Evolutionary conservation across 2,797 vertebrate species (phyloP), one percentile per base, ranked within the genome.

Genomic region (Channa striata): DNA sequence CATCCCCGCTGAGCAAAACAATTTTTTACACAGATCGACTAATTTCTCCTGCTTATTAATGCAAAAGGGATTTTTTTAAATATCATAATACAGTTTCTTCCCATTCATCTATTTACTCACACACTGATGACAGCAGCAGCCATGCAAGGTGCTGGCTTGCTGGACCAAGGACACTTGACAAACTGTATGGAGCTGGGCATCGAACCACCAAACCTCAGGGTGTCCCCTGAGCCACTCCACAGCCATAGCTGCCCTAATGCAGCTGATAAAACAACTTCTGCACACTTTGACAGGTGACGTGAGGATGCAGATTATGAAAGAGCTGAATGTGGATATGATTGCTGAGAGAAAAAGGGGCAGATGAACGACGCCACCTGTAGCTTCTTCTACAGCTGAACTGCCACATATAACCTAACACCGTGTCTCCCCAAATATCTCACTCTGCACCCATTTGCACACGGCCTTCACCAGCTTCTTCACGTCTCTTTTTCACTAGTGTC

Each of bases 401-500:
- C 43, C 0, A n/a, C 36, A 43, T 62, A 63, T 57, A 48, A 59
- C 61, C 39, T 44, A 50, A 23, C 33, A 46, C 47, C 20, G 56
- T 51, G 17, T 37, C 34, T 43, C 46, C 5, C 36, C 17, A 2
- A n/a, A 25, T 19, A 34, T 11, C 56, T 57, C 50, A 48, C 34
- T 62, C 67, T 77, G 59, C 44, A 65, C 77, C 77, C 59, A 59
- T 78, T 59, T 85, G 69, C 70, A 69, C 76, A 42, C 11, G 19
- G 70, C 71, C 75, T 82, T 60, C 49, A 64, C 56, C 63, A 54
- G 60, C 68, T 69, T 57, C 67, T 66, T 87, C 72, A 75, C 86
- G 81, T 86, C 87, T 91, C 91, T 91, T 37, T 91, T 92, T 90
- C 91, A 85, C 63, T 57, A 91, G 89, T 91, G 61, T 74, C n/a